Conservation (phyloP, 2,888 invertebrate genomes). For the Deilephila porcellus region DNA sequence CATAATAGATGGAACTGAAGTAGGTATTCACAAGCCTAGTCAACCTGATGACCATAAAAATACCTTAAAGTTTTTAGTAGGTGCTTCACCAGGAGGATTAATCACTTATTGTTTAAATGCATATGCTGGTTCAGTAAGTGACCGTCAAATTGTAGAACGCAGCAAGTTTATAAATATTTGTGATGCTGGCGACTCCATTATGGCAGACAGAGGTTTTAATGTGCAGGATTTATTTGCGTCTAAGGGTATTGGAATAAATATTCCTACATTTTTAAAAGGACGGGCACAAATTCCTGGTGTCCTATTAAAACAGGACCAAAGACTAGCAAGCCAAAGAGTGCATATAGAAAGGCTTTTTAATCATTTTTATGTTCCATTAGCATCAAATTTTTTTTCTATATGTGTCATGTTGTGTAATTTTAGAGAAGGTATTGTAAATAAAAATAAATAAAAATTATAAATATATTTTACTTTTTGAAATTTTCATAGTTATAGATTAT, state of each 20-base stretch:
- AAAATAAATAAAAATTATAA: neutral
- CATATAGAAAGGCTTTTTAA: neutral
- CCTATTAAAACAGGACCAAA: neutral
- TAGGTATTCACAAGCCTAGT: conserved; percentile 22
- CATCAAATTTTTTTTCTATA: neutral
- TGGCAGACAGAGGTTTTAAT: neutral
- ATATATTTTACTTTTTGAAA: neutral
- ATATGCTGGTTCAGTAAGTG: neutral
- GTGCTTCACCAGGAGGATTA: conserved; percentile 25
- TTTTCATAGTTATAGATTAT: neutral
- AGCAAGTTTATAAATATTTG: neutral
- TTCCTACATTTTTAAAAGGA: neutral
- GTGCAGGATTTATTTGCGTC: neutral
- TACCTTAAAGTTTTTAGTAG: conserved; percentile 26
- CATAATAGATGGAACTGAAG: conserved; percentile 18
- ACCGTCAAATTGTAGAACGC: neutral
- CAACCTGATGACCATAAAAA: conserved; percentile 23
- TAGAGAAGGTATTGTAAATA: neutral
- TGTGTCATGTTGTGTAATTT: neutral
- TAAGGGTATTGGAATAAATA: neutral
- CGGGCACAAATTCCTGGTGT: neutral
- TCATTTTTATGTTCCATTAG: neutral
- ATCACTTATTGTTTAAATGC: conserved; percentile 12
- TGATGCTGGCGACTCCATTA: neutral
- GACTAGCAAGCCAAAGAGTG: neutral